Base-by-base conservation (phyloP, 2,797 vertebrate species). In the Pristis pectinata region DNA sequence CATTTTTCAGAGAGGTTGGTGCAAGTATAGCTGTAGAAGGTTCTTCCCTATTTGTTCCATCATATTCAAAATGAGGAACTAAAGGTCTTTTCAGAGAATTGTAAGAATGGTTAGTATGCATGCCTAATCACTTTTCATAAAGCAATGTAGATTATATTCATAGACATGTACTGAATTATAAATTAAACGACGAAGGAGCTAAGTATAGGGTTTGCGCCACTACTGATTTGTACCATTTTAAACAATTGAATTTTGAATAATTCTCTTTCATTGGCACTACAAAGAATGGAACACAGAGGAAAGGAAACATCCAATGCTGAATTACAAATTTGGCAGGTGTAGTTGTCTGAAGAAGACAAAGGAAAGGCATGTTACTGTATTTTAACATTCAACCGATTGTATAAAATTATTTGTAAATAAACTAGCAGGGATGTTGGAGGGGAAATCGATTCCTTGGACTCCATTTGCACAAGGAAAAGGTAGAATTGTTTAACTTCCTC, bases 241-340 rank as follows among this genome's bases (percentile, higher is more conserved):
- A 91, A 91, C 87, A 91, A 64, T 37, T 37, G n/a, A 91, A 37
- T 37, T 37, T n/a, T 91, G 56, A 91, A n/a, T 91, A 72, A 72
- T 91, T 91, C 15, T 89, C 34, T 64, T 64, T 91, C 34, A 22
- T 22, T 91, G 30, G 0, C 13, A 89, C 56, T 61, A 5, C 89
- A 89, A 37, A 49, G 83, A 87, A 87, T 56, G 30, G 56, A 11
- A 37, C n/a, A 37, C n/a, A 15, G 59, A 64, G 59, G 61, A 91
- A 9, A 64, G 59, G 87, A 61, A 91, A 91, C 11, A 56, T 85
- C 27, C 53, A 30, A 24, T 30, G 53, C 30, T 89, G 34, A 22
- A 89, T 89, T 61, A 17, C 34, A 64, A 64, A 91, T 91, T 91
- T 37, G 59, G 13, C n/a, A 22, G 34, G 22, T 56, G 34, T 64